Conservation (phyloP, 2,888 invertebrate genomes). For the Pterostichus madidus region DNA sequence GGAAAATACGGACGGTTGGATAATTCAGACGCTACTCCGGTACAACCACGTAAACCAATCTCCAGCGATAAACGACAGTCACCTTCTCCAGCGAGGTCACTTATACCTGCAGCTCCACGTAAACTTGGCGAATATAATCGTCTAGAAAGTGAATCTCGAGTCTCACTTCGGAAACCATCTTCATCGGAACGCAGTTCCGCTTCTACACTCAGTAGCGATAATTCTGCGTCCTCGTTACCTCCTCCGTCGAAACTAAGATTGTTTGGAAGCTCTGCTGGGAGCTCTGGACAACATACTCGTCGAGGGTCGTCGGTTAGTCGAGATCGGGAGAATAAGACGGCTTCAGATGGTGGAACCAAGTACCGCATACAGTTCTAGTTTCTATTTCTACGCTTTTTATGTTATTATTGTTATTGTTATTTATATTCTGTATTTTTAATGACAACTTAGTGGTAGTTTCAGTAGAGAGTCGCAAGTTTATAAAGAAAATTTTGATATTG, state of each 20-base stretch:
- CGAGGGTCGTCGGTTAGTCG: conserved; percentile 81
- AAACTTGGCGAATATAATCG: conserved; percentile 81
- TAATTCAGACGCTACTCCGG: conserved; percentile 76
- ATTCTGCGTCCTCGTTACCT: conserved; percentile 80
- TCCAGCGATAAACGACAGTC: conserved; percentile 84
- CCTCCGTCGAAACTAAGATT: conserved; percentile 83
- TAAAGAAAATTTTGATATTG: conserved; percentile 11
- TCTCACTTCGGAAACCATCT: conserved; percentile 74
- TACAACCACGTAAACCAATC: conserved; percentile 74
- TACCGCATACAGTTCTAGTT: conserved; percentile 87
- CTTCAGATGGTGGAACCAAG: conserved; percentile 81
- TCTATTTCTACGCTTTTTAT: conserved; percentile 55
- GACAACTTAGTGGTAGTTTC: not conserved
- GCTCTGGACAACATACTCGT: conserved; percentile 75
- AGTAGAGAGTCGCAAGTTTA: conserved; percentile 49
- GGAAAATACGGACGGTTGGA: conserved; percentile 85
- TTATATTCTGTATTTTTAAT: not conserved
- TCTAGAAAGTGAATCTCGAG: conserved; percentile 77
- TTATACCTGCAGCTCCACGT: conserved; percentile 79
- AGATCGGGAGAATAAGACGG: conserved; percentile 77
- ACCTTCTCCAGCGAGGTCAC: conserved; percentile 74
- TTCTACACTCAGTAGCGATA: conserved; percentile 79
- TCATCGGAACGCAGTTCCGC: conserved; percentile 79
- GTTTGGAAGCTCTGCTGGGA: conserved; percentile 76
- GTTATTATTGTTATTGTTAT: conserved; percentile 49